Conservation (phyloP, 37 sponge, comb jelly and placozoan species). For the Aphrocallistes beatrix region DNA sequence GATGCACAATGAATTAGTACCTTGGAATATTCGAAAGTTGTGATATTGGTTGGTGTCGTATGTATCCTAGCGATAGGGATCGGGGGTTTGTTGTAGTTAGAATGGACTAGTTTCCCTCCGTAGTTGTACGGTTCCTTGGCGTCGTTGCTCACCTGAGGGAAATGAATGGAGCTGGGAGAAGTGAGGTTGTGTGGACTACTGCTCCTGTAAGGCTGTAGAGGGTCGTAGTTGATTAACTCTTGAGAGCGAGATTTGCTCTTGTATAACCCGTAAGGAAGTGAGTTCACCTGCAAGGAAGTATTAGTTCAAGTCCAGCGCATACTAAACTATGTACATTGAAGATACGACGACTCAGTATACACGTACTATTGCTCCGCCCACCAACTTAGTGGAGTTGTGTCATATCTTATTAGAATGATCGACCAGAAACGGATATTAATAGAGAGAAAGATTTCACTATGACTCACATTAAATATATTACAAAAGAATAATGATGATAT, state of each 20-base stretch:
- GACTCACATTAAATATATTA: no score
- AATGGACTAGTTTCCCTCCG: background rate
- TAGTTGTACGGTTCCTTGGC: background rate
- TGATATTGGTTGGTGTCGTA: background rate
- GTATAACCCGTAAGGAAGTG: background rate
- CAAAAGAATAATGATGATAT: no score
- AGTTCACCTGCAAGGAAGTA: background rate
- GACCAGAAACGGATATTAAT: no score
- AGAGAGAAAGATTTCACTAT: no score
- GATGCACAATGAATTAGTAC: no score
- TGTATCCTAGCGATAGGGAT: constrained; percentile 6
- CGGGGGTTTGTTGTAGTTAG: background rate
- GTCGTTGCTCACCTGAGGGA: background rate
- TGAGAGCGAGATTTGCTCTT: background rate
- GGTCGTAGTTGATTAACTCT: background rate
- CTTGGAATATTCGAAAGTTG: background rate
- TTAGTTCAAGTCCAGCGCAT: no score
- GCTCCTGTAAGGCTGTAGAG: background rate
- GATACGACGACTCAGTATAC: no score
- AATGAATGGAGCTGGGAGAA: background rate
- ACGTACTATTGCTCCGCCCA: no score
- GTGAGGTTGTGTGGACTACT: background rate
- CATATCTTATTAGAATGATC: no score
- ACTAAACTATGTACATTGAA: no score
- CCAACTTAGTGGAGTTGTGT: no score